Base-by-base conservation (phyloP, 2,113 vertebrate species). In the Neomonachus schauinslandi region DNA sequence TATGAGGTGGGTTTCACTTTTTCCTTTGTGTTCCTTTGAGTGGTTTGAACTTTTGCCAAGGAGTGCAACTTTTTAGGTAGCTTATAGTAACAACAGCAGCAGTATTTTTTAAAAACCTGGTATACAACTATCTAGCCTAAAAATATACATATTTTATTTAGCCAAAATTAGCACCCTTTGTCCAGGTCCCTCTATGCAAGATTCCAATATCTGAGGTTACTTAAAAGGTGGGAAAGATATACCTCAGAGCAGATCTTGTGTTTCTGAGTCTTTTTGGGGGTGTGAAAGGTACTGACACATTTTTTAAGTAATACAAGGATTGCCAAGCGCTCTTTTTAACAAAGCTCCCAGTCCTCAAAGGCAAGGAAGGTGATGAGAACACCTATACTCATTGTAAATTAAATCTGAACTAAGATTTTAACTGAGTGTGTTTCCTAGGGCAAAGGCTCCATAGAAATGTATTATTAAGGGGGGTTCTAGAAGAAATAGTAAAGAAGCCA, bases 221-320 rank as follows among this genome's bases (percentile, higher is more conserved):
- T 94, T 93, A 55, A 81, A 49, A 90, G 12, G 7, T 39, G 3
- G 18, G 42, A 69, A 92, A 77, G 51, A 88, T 22, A 55, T 6
- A 86, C 36, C 7, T 82, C 77, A 71, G 71, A 71, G 67, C 16
- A 89, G 26, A 55, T 59, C 77, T 71, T 31, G 8, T 15, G 16
- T 67, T 88, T 86, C 67, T 83, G 46, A 88, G 80, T 88, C 59
- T 74, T 93, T 61, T 61, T 19, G 28, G 1, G 10, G 31, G 8
- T 13, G n/a, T 79, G 46, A 93, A 69, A 76, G 77, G 21, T 87
- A n/a, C 24, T 79, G 57, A 84, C 33, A 33, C 7, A 53, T 53
- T 92, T 95, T 88, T 16, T 65, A 95, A 89, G 42, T 19, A 89
- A 42, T 12, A 49, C 55, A 84, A 94, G 59, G 96, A 80, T 42